A percentile compares a stretch with the other conserved stretches of the same genome.
These are phyloP conservation scores for Drosophila anomelani DNA, from an alignment of 2,888 invertebrate genomes.

Conservation along the genomic window DNA sequence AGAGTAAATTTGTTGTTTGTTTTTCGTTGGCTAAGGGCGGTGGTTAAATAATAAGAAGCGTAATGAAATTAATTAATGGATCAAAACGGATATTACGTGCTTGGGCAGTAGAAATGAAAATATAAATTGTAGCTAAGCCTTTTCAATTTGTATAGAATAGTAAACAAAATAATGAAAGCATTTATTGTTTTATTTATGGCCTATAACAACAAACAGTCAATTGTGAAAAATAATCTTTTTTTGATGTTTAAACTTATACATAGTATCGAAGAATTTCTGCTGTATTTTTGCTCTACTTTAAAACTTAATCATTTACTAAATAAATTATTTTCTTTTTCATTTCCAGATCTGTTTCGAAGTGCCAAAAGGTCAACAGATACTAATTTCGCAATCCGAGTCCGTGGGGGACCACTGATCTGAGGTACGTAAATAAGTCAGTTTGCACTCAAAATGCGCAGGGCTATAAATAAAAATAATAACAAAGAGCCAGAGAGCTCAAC, in stretches of 20 bases:
- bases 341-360: constrained; percentile 41
- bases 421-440: constrained; percentile 70
- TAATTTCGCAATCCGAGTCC: constrained; percentile 5
- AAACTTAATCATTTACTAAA: constrained; percentile 24
- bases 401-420: constrained; percentile 34
- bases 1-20: constrained; percentile 14
- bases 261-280: not conserved
- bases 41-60: constrained; percentile 8
- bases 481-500: constrained; percentile 29
- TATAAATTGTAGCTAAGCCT: not conserved
- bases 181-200: not conserved
- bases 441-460: constrained; percentile 50
- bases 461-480: constrained; percentile 64
- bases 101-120: not conserved
- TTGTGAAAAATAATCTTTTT: not conserved
- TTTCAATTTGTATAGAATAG: not conserved
- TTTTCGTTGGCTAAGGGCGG: not conserved
- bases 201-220: not conserved
- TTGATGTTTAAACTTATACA: not conserved
- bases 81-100: not conserved
- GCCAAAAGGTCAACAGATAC: not conserved
- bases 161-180: not conserved
- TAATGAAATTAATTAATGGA: constrained; percentile 6
- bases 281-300: not conserved
- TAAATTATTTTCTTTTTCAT: constrained; percentile 36